Evolutionary conservation across 2,797 vertebrate species (phyloP).

Genomic region (Agapornis canus): DNA sequence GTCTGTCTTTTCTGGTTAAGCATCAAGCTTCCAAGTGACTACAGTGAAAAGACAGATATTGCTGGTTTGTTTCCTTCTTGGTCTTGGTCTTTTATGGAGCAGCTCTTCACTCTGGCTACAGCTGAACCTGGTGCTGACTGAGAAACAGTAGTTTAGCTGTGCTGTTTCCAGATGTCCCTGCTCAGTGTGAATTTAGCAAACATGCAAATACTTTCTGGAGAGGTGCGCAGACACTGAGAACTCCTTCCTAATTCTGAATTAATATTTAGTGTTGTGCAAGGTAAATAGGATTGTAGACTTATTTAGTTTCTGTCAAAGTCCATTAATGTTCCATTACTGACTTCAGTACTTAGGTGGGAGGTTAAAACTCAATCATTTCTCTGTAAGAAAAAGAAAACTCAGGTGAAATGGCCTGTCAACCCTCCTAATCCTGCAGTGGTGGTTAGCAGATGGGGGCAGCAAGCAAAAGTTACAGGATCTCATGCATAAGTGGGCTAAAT

Average conservation of each 20-base stretch:
- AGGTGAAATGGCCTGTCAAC: not conserved
- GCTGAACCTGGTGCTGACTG: not conserved
- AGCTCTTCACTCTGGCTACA: not conserved
- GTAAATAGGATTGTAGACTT: not conserved
- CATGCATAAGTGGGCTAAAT: not conserved
- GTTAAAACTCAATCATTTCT: not conserved
- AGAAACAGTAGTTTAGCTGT: slow-evolving; percentile 1
- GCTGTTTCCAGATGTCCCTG: not conserved
- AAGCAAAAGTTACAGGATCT: slow-evolving; percentile 16
- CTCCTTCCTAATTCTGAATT: not conserved
- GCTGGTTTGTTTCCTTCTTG: not conserved
- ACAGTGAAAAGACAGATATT: not conserved
- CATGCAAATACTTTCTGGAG: not conserved
- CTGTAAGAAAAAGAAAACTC: not conserved
- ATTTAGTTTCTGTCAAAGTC: not conserved
- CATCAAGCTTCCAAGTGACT: not conserved
- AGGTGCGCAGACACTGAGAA: not conserved
- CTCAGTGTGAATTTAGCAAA: not conserved
- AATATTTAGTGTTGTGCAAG: not conserved
- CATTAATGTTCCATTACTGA: not conserved
- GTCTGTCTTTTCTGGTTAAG: not conserved
- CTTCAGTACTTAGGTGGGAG: not conserved
- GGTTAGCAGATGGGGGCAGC: not conserved
- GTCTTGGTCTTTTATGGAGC: not conserved
- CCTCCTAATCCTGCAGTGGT: not conserved